Conservation (phyloP, 2,113 vertebrate species). For the Scopus umbretta region DNA sequence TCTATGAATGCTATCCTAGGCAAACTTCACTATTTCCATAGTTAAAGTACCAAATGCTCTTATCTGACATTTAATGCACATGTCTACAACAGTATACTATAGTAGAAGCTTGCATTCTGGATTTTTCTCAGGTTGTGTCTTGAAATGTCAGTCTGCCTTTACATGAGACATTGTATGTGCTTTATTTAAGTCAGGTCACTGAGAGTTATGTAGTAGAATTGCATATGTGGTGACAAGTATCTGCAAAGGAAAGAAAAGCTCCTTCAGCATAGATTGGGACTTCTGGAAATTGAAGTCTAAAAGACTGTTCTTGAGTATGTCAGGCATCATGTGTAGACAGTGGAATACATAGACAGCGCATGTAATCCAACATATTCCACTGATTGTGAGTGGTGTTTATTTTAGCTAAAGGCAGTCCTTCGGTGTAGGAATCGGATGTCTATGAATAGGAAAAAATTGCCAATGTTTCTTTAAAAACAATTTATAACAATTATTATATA, state of each 20-base stretch:
- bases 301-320: not conserved
- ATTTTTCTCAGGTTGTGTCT: not conserved
- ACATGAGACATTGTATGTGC: not conserved
- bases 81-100: not conserved
- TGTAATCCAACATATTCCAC: not conserved
- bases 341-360: not conserved
- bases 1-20: not conserved
- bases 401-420: not conserved
- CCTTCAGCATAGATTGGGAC: not conserved
- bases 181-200: not conserved
- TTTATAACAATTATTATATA: too few species aligned
- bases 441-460: not conserved
- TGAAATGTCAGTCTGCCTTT: not conserved
- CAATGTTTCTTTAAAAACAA: not conserved
- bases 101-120: not conserved
- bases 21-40: not conserved
- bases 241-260: not conserved
- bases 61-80: not conserved
- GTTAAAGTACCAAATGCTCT: not conserved
- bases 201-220: not conserved
- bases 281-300: not conserved
- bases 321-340: not conserved
- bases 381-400: not conserved
- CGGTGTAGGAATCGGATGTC: not conserved
- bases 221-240: not conserved